A percentile compares a stretch with the other conserved stretches of the same genome.
Conservation (phyloP, 2,797 vertebrate species). For the Leucoraja ocellata region DNA sequence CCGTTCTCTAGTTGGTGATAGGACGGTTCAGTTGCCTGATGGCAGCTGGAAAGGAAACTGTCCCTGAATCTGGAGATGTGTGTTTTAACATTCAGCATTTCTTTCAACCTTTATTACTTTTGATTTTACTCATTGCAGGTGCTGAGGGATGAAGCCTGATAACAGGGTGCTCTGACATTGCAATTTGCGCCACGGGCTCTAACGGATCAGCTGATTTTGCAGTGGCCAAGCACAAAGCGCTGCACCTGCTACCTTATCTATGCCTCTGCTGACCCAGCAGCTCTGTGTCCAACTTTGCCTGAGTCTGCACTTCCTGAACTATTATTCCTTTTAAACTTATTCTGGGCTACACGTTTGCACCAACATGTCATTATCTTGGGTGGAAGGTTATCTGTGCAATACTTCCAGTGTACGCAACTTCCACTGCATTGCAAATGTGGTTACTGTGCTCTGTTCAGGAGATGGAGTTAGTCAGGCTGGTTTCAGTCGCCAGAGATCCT, state of each 20-base stretch:
- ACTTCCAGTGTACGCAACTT: not conserved
- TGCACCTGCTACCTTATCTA: slow-evolving; percentile 29
- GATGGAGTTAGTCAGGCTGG: no score
- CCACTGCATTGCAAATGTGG: not conserved
- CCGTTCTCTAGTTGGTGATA: no score
- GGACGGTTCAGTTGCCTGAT: no score
- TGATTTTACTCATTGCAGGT: not conserved
- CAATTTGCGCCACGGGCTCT: not conserved
- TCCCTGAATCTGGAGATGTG: no score
- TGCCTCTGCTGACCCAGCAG: not conserved
- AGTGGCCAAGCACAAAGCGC: not conserved
- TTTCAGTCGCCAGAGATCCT: not conserved
- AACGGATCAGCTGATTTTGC: slow-evolving; percentile 2
- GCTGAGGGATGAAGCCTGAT: not conserved
- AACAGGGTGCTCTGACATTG: not conserved
- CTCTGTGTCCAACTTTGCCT: not conserved
- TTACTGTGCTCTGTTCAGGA: not conserved
- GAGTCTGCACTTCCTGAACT: not conserved
- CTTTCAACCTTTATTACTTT: not conserved
- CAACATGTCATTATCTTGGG: not conserved
- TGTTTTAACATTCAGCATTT: not conserved
- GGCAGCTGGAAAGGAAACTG: no score
- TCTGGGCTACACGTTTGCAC: not conserved
- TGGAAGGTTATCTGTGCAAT: not conserved
- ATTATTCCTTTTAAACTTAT: not conserved